phyloP scores from a whole-genome alignment of 2,797 vertebrate genomes.

The Monodelphis domestica region DNA sequence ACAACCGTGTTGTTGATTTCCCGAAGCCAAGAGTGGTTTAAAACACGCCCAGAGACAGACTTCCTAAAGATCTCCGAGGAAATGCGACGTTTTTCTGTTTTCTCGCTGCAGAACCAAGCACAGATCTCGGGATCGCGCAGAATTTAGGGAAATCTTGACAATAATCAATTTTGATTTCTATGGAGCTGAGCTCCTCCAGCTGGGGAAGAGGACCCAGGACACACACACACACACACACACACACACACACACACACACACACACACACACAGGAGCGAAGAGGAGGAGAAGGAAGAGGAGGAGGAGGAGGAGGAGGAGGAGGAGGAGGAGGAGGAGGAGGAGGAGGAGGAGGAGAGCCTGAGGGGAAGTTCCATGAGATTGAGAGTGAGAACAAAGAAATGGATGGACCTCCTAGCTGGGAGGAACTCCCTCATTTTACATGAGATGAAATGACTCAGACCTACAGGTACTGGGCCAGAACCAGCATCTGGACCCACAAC shows the following conservation, averaged over 20 bases:
- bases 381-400: not conserved
- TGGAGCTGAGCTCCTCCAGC: not conserved
- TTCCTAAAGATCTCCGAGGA: not conserved
- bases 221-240: no score
- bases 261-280: no score
- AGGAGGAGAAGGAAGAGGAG: no score
- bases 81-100: conserved; percentile 13
- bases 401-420: not conserved
- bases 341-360: not conserved
- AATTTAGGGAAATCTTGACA: not conserved
- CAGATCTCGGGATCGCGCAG: not conserved
- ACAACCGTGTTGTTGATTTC: not conserved
- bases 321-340: no score
- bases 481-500: not conserved
- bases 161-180: not conserved
- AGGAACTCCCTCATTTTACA: not conserved
- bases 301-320: no score
- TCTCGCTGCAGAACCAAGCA: not conserved
- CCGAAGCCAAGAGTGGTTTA: not conserved
- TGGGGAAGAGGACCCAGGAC: not conserved
- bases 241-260: not conserved
- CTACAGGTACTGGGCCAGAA: not conserved
- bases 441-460: not conserved
- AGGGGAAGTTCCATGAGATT: not conserved
- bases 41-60: not conserved